Evolutionary conservation across 2,113 vertebrate species (phyloP).

Genomic region (Todiramphus saurophagus): DNA sequence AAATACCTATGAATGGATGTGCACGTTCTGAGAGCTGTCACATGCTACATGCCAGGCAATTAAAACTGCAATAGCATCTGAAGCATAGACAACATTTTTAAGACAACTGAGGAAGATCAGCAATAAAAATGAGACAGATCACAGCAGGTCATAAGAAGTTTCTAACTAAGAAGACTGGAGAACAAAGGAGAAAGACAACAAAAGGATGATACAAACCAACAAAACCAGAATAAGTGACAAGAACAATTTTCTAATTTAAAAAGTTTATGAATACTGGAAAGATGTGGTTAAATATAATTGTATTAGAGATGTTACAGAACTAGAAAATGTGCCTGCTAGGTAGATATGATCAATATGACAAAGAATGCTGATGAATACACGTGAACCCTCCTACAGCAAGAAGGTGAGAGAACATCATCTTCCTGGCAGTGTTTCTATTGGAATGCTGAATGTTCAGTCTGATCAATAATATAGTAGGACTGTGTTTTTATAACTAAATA

Average conservation of each 20-base stretch:
- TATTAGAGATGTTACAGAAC: not conserved
- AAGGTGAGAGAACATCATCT: not conserved
- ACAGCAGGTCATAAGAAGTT: not conserved
- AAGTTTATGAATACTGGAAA: not conserved
- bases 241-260: not conserved
- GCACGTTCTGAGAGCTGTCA: not conserved
- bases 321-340: not conserved
- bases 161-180: not conserved
- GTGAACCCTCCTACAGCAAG: not conserved
- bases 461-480: not conserved
- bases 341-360: not conserved
- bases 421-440: not conserved
- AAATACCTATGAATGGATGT: fast-evolving
- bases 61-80: not conserved
- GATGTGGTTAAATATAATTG: not conserved
- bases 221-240: not conserved
- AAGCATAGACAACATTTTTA: not conserved
- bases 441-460: not conserved
- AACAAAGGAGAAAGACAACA: not conserved
- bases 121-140: not conserved
- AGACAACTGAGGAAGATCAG: not conserved
- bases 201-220: not conserved
- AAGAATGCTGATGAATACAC: not conserved
- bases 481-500: fast-evolving
- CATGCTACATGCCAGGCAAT: not conserved